phyloP scores from a whole-genome alignment of 1,140 invertebrate genomes.

The Drosophila tropicalis region DNA sequence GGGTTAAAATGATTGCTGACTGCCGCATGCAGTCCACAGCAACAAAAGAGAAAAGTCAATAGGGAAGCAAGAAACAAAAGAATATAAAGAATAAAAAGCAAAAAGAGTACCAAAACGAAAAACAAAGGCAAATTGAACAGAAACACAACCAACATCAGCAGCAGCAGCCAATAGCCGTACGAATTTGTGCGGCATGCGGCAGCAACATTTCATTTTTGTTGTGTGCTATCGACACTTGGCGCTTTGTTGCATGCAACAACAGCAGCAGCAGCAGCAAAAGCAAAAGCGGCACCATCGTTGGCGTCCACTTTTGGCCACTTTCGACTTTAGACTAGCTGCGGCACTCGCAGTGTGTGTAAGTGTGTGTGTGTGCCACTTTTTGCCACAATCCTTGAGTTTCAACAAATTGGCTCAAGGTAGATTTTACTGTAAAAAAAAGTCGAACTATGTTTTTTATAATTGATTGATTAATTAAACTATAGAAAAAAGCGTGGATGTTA shows the following conservation, averaged over 20 bases:
- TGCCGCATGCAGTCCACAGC: conserved; percentile 27
- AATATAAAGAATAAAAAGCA: conserved; percentile 63
- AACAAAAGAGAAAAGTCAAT: conserved; percentile 59
- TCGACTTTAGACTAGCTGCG: conserved; percentile 28
- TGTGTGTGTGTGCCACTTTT: conserved; percentile 68
- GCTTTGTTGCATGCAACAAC: conserved; percentile 60
- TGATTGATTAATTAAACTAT: too few relatives aligned
- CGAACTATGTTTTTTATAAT: too few relatives aligned
- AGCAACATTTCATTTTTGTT: conserved; percentile 56
- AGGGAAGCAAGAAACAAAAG: conserved; percentile 57
- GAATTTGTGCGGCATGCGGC: conserved; percentile 15
- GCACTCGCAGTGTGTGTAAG: conserved; percentile 16
- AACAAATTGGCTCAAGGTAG: background rate
- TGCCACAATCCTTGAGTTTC: background rate
- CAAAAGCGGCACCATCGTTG: background rate
- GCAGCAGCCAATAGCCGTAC: background rate
- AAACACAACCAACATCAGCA: conserved; percentile 35
- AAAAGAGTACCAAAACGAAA: conserved; percentile 69
- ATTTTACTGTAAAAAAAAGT: background rate
- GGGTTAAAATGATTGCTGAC: conserved; percentile 75
- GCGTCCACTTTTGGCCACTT: conserved; percentile 63
- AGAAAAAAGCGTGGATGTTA: too few relatives aligned
- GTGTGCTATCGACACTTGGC: conserved; percentile 71
- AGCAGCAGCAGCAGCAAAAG: background rate
- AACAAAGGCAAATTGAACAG: conserved; percentile 65